Percentiles rank a stretch among this genome's conserved stretches.
Evolutionary conservation across 2,113 vertebrate species (phyloP).

Genomic region (Brienomyrus brachyistius): DNA sequence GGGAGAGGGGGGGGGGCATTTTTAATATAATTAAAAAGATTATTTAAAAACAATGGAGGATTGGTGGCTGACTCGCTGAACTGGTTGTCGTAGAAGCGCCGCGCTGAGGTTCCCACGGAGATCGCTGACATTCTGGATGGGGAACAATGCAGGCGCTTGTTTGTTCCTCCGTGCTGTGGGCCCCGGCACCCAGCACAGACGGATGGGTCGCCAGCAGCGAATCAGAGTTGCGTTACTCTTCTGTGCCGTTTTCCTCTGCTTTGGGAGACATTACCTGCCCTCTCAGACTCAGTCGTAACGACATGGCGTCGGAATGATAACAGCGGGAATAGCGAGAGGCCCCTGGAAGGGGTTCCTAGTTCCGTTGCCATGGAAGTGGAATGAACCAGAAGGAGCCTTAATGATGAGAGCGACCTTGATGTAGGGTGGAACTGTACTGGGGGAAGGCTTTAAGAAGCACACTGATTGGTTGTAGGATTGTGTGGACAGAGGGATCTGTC

Average conservation of each 20-base stretch:
- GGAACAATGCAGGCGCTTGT: conserved; percentile 51
- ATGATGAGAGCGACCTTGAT: background rate
- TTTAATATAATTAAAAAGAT: conserved; percentile 35
- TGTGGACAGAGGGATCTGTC: background rate
- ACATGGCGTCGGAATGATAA: conserved; percentile 50
- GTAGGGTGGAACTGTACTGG: background rate
- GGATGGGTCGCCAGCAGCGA: background rate
- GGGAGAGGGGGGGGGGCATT: background rate
- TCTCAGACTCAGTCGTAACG: conserved; percentile 29
- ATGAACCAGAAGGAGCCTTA: conserved; percentile 32
- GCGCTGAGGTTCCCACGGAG: conserved; percentile 48
- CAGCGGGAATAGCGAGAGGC: conserved; percentile 28
- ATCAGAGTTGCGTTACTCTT: background rate
- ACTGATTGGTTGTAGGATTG: background rate
- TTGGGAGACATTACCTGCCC: conserved; percentile 44
- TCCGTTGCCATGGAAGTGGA: conserved; percentile 33
- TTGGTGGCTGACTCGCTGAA: conserved; percentile 34
- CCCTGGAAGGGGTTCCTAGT: conserved; percentile 32
- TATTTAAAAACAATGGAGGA: conserved; percentile 20
- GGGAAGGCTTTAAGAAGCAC: background rate
- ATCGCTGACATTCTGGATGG: conserved; percentile 31
- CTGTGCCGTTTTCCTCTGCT: conserved; percentile 11
- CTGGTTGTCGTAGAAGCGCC: conserved; percentile 34
- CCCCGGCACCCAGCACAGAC: background rate
- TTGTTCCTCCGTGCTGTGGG: conserved; percentile 28